These are phyloP conservation scores for Gambelia wislizenii DNA, from an alignment of 2,797 vertebrate genomes.

Conservation along the genomic window DNA sequence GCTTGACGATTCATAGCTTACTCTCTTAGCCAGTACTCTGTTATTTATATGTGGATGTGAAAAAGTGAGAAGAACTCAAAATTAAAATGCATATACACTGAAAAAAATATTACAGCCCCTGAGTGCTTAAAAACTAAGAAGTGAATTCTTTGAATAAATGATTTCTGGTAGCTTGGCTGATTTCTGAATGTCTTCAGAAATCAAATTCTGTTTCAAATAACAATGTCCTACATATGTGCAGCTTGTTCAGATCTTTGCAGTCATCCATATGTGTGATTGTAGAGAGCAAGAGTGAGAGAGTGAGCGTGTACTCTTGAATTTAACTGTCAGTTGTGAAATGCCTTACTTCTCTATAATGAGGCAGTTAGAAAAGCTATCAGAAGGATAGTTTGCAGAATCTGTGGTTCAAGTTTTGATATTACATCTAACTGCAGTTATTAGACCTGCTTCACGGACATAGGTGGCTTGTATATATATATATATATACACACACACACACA, in stretches of 20 bases:
- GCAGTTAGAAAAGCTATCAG: not conserved
- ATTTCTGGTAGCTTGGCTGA: not conserved
- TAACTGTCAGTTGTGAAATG: too few species aligned
- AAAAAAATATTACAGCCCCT: not conserved
- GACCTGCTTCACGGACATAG: not conserved
- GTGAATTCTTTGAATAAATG: not conserved
- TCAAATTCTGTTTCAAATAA: not conserved
- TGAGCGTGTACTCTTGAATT: too few species aligned
- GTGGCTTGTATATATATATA: too few species aligned
- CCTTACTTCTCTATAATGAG: too few species aligned
- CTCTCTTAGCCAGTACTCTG: not conserved
- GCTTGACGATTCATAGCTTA: not conserved
- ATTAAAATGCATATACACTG: not conserved
- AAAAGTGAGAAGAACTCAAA: not conserved
- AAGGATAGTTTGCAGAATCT: not conserved
- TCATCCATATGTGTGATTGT: fast-evolving
- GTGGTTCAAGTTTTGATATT: not conserved
- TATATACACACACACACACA: too few species aligned
- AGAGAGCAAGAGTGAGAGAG: too few species aligned
- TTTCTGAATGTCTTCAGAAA: not conserved
- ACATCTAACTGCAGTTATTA: not conserved
- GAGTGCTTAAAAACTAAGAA: not conserved
- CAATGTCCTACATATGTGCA: not conserved
- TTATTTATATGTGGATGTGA: not conserved
- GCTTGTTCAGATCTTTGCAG: not conserved